A percentile compares a stretch with the other conserved stretches of the same genome.
Conservation (phyloP, 2,113 vertebrate species). For the Falco punctatus region DNA sequence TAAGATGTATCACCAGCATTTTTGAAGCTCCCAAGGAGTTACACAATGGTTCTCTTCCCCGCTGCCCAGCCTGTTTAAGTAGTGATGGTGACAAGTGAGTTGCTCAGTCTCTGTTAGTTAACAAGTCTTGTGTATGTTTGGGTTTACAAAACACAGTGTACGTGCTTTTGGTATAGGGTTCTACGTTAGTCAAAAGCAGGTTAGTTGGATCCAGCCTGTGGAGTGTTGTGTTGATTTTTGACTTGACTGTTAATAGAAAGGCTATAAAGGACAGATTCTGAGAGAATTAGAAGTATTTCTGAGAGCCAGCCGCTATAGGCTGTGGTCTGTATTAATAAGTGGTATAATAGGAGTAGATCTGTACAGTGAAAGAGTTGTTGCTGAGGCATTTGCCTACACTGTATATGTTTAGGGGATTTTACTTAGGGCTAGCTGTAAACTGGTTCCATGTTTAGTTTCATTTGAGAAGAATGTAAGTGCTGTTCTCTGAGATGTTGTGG, state of each 20-base stretch:
- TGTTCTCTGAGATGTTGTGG: background rate
- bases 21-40: background rate
- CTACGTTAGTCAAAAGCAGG: background rate
- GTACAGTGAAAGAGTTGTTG: background rate
- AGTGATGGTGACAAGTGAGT: background rate
- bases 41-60: background rate
- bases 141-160: background rate
- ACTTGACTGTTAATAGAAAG: background rate
- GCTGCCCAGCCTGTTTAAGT: background rate
- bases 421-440: background rate
- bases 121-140: background rate
- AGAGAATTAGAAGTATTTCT: background rate
- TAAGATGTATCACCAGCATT: background rate
- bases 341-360: background rate
- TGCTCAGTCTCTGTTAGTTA: background rate
- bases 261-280: background rate
- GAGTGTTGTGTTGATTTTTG: background rate
- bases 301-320: background rate
- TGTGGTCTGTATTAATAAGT: rapidly evolving
- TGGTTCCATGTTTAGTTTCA: background rate
- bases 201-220: background rate
- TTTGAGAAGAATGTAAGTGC: background rate
- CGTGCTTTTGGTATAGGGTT: background rate
- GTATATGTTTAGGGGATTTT: background rate
- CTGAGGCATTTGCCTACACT: background rate